phyloP scores from a whole-genome alignment of 2,113 vertebrate species.

The Phasianus colchicus region DNA sequence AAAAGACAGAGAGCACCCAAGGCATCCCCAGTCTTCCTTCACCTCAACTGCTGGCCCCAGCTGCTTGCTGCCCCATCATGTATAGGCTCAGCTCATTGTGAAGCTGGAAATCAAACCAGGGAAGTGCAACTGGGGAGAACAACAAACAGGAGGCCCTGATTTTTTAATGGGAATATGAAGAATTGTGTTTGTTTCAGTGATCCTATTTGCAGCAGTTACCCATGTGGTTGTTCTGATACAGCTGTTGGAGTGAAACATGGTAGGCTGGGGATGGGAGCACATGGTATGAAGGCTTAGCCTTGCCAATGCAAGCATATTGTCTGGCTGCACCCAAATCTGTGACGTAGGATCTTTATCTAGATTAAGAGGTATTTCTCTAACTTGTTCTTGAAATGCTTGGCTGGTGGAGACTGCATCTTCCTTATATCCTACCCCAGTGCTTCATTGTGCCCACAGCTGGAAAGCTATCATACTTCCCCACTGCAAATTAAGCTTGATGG shows the following conservation, averaged over 20 bases:
- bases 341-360: neutral
- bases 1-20: neutral
- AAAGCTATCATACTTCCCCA: neutral
- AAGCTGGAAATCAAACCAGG: neutral
- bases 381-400: neutral
- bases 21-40: neutral
- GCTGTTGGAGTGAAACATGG: fast-evolving
- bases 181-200: neutral
- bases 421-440: neutral
- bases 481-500: neutral
- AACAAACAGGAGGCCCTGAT: neutral
- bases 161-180: neutral
- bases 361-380: neutral
- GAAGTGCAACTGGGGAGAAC: too few relatives aligned
- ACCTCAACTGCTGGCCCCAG: neutral
- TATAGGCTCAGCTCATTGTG: neutral
- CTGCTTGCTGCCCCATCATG: fast-evolving
- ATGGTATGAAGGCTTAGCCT: neutral
- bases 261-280: neutral
- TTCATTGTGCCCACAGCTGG: neutral
- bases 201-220: neutral
- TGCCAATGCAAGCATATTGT: neutral
- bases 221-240: neutral
- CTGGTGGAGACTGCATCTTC: neutral
- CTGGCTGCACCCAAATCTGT: neutral